Evolutionary conservation across 2,113 vertebrate species (phyloP).

Genomic region (Mirounga angustirostris): DNA sequence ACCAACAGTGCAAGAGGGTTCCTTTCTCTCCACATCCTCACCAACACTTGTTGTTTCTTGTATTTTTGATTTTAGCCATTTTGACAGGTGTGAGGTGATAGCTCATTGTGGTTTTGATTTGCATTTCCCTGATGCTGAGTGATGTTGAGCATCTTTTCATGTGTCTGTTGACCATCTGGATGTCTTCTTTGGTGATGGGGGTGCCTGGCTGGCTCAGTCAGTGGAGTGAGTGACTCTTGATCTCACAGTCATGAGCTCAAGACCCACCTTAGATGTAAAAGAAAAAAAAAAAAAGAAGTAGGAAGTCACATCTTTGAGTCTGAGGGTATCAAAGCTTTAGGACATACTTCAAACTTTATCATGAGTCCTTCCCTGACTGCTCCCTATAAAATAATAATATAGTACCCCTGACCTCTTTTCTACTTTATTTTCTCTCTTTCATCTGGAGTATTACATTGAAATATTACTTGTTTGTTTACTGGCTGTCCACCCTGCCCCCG

Average conservation of each 20-base stretch:
- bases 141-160: not conserved
- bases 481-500: not conserved
- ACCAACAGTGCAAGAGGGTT: not conserved
- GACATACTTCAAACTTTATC: slow-evolving; percentile 9
- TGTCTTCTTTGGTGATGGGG: not conserved
- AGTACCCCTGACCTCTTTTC: not conserved
- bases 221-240: not conserved
- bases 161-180: not conserved
- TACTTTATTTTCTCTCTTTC: not conserved
- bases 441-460: not conserved
- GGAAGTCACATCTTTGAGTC: slow-evolving; percentile 14
- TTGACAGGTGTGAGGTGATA: not conserved
- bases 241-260: not conserved
- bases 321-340: not conserved
- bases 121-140: not conserved
- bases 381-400: slow-evolving; percentile 28
- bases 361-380: not conserved
- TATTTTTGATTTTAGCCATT: not conserved
- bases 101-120: not conserved
- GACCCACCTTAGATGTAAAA: not conserved
- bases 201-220: not conserved
- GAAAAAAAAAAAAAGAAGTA: not conserved
- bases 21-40: not conserved
- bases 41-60: not conserved
- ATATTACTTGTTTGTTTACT: not conserved